Base-by-base conservation (phyloP, 2,797 vertebrate species). In the Microchirus variegatus region DNA sequence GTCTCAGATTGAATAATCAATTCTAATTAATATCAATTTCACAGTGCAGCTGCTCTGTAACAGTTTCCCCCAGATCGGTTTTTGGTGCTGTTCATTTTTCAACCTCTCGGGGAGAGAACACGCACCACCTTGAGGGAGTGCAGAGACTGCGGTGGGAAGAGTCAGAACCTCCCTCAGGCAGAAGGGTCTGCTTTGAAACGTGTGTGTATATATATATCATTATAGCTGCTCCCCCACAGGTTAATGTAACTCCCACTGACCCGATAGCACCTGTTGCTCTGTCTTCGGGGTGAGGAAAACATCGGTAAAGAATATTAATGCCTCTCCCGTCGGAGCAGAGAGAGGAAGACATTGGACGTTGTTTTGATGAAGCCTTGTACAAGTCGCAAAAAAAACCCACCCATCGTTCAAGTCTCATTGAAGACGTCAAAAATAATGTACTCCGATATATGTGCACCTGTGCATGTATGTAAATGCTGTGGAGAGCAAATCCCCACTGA, bases 1-100 rank as follows among this genome's bases (percentile, higher is more conserved):
- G 77, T 86, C 73, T 83, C 80, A 85, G 82, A 90, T 89, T 90
- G 81, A 87, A 88, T 85, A 91, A 93, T 93, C 90, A 87, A 92
- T 92, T 92, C 91, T 72, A 91, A 91, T 92, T 92, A 89, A 89
- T 87, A 90, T 85, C 77, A 85, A 82, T 89, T 91, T 91, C 82
- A 87, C 83, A 86, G 75, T 81, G 86, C 86, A 89, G 84, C 87
- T 89, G 83, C 72, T 89, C 59, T 8, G 78, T 73, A 89, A 86
- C 67, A 70, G 72, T 51, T 51, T 78, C 62, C 63, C 63, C 75
- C 58, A 52, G 66, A 78, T 80, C 58, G 68, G 84, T 77, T 74
- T 74, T 76, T 76, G 59, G 63, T 59, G 65, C 22, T 19, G 13
- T 78, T 87, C 66, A 81, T 91, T 87, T 87, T 77, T 90, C 82